Evolutionary conservation across 1,140 invertebrate genomes (phyloP).

Genomic region (Choristoneura fumiferana): DNA sequence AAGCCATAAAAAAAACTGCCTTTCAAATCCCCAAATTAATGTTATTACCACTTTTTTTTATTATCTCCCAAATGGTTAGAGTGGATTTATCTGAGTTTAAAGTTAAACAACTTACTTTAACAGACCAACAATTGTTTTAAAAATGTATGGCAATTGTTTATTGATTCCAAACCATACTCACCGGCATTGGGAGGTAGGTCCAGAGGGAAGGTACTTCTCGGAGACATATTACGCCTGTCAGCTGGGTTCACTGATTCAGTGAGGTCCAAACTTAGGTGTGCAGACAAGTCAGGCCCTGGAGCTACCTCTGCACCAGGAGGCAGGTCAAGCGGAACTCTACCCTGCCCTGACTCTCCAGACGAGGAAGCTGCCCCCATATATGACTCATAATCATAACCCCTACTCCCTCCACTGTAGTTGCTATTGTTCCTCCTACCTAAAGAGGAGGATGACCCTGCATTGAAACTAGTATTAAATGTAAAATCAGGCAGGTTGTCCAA

Average conservation of each 20-base stretch:
- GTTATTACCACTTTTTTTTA: too few species aligned
- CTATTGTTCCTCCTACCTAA: constrained; percentile 54
- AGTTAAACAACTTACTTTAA: too few species aligned
- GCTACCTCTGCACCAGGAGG: constrained; percentile 58
- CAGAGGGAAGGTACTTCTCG: constrained; percentile 64
- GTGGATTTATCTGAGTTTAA: too few species aligned
- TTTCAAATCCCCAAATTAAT: too few species aligned
- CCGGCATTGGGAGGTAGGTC: constrained; percentile 71
- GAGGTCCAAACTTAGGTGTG: constrained; percentile 66
- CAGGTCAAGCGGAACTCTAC: constrained; percentile 69
- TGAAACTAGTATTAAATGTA: constrained; percentile 76
- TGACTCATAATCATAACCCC: constrained; percentile 60
- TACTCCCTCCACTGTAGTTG: constrained; percentile 44
- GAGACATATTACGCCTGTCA: constrained; percentile 62
- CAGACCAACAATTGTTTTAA: too few species aligned
- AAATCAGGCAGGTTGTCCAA: constrained; percentile 81
- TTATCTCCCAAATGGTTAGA: too few species aligned
- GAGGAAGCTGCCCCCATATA: constrained; percentile 55
- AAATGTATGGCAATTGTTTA: too few species aligned
- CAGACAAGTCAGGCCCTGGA: constrained; percentile 54
- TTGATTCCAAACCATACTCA: constrained; percentile 29
- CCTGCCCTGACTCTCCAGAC: constrained; percentile 45
- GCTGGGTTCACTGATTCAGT: constrained; percentile 71
- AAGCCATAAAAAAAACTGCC: too few species aligned
- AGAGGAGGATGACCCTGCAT: constrained; percentile 56